Conservation (phyloP, 2,797 vertebrate genomes). For the Rhadinocentrus ornatus region DNA sequence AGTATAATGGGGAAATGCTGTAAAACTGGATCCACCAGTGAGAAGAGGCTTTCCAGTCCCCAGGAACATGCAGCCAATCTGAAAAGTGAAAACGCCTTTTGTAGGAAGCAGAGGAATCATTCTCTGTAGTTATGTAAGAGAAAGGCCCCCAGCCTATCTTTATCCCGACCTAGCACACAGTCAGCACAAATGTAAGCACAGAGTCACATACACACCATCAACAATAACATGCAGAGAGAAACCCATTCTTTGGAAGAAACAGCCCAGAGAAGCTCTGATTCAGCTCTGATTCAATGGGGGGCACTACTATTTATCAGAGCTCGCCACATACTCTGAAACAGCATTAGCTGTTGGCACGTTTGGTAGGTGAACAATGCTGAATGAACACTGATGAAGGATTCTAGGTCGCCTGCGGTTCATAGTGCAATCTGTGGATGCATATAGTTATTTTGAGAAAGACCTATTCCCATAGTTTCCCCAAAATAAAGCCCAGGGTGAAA, state of each 20-base stretch:
- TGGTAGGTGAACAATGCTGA: constrained; percentile 48
- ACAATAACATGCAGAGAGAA: constrained; percentile 44
- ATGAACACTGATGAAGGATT: constrained; percentile 61
- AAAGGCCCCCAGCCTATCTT: constrained; percentile 60
- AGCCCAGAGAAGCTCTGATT: constrained; percentile 57
- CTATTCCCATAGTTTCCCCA: constrained; percentile 35
- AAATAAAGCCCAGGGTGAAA: constrained; percentile 50
- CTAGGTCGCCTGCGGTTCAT: constrained; percentile 46
- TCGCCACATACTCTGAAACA: constrained; percentile 40
- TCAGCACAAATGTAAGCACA: constrained; percentile 37
- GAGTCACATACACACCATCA: constrained; percentile 39
- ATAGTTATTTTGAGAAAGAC: constrained; percentile 52
- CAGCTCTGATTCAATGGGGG: constrained; percentile 57
- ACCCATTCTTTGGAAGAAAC: constrained; percentile 54
- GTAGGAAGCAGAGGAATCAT: constrained; percentile 61
- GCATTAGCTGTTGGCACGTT: constrained; percentile 52
- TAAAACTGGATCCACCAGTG: constrained; percentile 67
- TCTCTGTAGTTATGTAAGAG: constrained; percentile 73
- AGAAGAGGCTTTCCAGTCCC: constrained; percentile 44
- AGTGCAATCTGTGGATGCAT: constrained; percentile 42
- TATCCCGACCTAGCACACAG: constrained; percentile 23
- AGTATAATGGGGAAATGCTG: constrained; percentile 27
- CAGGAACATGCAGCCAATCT: constrained; percentile 55
- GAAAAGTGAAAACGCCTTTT: constrained; percentile 66
- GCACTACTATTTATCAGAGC: constrained; percentile 52